phyloP scores from a whole-genome alignment of 2,888 invertebrate species.

The Chrysolina oricalcia region DNA sequence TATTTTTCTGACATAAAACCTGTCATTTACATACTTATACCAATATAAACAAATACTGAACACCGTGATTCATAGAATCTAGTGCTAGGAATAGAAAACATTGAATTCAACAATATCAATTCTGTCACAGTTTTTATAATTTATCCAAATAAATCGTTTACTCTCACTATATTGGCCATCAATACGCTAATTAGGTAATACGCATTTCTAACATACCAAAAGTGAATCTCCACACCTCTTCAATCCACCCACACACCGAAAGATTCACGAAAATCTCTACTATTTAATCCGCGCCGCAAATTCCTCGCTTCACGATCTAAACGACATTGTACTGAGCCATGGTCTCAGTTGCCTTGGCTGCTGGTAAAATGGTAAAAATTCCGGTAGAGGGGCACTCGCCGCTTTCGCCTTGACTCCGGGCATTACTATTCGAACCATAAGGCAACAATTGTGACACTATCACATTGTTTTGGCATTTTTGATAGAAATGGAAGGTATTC shows the following conservation, averaged over 20 bases:
- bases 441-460: neutral
- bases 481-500: slow-evolving; percentile 1
- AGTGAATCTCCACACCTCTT: neutral
- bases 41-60: too few species aligned
- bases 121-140: too few species aligned
- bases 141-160: neutral
- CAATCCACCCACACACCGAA: neutral
- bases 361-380: slow-evolving; percentile 27
- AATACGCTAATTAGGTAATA: neutral
- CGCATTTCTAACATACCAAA: neutral
- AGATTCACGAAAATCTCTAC: slow-evolving; percentile 18
- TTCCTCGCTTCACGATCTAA: slow-evolving; percentile 30
- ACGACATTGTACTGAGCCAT: slow-evolving; percentile 31
- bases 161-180: too few species aligned
- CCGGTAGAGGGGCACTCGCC: slow-evolving; percentile 35
- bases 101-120: too few species aligned
- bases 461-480: neutral
- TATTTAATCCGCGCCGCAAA: slow-evolving; percentile 4
- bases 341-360: slow-evolving; percentile 22
- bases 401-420: slow-evolving; percentile 40
- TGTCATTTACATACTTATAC: too few species aligned
- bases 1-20: too few species aligned
- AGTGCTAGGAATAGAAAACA: too few species aligned
- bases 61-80: too few species aligned
- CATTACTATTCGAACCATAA: neutral